These are phyloP conservation scores for Atta texana DNA, from an alignment of 1,140 invertebrate species.

Conservation along the genomic window DNA sequence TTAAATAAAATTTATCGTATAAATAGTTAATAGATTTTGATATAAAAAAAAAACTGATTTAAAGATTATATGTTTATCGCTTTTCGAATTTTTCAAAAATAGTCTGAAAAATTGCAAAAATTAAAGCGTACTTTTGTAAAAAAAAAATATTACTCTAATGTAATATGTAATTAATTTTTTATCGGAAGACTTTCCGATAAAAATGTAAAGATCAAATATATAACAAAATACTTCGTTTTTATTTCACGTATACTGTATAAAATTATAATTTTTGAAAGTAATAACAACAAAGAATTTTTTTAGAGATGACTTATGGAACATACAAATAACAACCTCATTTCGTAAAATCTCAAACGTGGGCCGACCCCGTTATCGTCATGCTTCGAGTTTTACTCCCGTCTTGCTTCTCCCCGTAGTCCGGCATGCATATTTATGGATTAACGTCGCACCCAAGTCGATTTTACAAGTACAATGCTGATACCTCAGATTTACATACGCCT, in stretches of 20 bases:
- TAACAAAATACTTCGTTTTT: neutral
- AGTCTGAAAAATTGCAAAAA: neutral
- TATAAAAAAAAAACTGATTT: constrained; percentile 22
- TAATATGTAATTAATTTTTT: neutral
- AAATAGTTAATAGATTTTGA: neutral
- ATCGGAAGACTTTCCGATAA: neutral
- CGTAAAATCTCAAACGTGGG: constrained; percentile 57
- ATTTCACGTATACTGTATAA: neutral
- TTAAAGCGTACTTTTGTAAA: neutral
- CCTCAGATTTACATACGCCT: constrained; percentile 77
- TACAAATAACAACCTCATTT: constrained; percentile 76
- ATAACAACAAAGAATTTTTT: neutral
- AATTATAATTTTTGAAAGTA: neutral
- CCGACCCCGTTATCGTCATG: constrained; percentile 81
- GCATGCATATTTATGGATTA: constrained; percentile 83
- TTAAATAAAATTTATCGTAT: constrained; percentile 2
- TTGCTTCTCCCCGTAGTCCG: constrained; percentile 30
- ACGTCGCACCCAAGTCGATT: constrained; percentile 81
- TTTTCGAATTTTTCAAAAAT: neutral
- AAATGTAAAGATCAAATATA: neutral
- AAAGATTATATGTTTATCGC: neutral
- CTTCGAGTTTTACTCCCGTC: constrained; percentile 61
- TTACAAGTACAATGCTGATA: constrained; percentile 79
- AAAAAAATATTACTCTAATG: neutral
- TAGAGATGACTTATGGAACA: constrained; percentile 8